Percentiles rank a stretch among this genome's conserved stretches.
Conservation (phyloP, 2,113 vertebrate species). For the Arvicanthis niloticus region DNA sequence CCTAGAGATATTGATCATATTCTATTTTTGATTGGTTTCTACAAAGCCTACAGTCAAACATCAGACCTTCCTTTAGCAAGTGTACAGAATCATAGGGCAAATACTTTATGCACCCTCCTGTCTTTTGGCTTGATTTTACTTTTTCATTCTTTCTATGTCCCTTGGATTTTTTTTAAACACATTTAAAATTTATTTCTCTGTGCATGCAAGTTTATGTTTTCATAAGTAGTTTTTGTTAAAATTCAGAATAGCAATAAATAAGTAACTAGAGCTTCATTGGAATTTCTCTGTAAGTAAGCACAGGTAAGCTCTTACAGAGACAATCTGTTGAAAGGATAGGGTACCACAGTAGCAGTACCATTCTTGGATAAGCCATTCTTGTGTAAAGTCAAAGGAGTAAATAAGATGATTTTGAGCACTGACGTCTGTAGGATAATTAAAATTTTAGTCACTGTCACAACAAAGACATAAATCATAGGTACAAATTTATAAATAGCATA, state of each 20-base stretch:
- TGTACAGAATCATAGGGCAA: slow-evolving; percentile 11
- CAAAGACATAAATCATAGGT: neutral
- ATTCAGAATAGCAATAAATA: slow-evolving; percentile 30
- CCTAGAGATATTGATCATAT: slow-evolving; percentile 45
- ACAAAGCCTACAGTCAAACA: slow-evolving; percentile 54
- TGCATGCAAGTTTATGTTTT: slow-evolving; percentile 44
- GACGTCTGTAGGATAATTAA: slow-evolving; percentile 36
- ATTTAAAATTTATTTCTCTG: slow-evolving; percentile 70
- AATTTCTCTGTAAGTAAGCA: slow-evolving; percentile 32
- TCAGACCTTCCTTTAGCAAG: slow-evolving; percentile 36
- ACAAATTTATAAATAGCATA: neutral
- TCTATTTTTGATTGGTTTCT: slow-evolving; percentile 55
- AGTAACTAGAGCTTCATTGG: slow-evolving; percentile 19
- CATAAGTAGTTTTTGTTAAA: slow-evolving; percentile 54
- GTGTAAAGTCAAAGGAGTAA: neutral
- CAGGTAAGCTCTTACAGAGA: neutral
- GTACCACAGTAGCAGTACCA: neutral
- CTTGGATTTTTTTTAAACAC: slow-evolving; percentile 28
- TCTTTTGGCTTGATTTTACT: slow-evolving; percentile 22
- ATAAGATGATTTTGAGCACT: slow-evolving; percentile 28
- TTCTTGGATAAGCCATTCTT: neutral
- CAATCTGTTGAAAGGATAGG: neutral
- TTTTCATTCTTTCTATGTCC: slow-evolving; percentile 19
- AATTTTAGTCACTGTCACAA: neutral
- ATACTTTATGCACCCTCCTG: slow-evolving; percentile 23